Base-by-base conservation (phyloP, 2,113 vertebrate genomes). In the Xiphophorus couchianus region DNA sequence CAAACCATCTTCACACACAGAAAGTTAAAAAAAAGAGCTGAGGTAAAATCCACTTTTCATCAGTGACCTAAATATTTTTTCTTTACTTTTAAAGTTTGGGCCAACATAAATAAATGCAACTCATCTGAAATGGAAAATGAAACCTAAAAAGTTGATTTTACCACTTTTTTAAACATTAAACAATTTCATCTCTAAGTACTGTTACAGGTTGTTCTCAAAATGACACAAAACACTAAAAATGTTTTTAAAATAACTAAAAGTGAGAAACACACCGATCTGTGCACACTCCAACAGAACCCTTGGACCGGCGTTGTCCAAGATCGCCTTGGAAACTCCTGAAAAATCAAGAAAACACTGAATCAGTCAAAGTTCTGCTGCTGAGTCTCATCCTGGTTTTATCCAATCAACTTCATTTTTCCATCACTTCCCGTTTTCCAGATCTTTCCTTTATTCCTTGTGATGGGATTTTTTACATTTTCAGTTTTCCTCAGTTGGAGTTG, bases 251-350 rank as follows among this genome's bases (percentile, higher is more conserved):
- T 6, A 42, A 25, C 27, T 31, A 6, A 15, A 31, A 64, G 35
- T 31, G 13, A 48, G 51, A 3, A 0, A 80, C 93, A 31, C 93
- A 98, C 97, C 95, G 0, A 91, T 71, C 1, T 0, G 7, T 69
- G 71, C 25, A 84, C 96, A 96, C 76, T 97, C 94, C 0, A 0
- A 1, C 90, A 92, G 74, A 0, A 98, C 95, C 5, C 65, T 1
- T 22, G 4, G 0, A 64, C 97, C 97, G 65, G 96, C 97, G 66
- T 86, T 76, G 73, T 95, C 93, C 82, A 97, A 90, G 92, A 98
- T 95, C 35, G 96, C 96, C 86, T 89, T 96, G 66, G 95, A 98
- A 25, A 99, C 97, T 1, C 97, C 97, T 99, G 54, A 69, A 17
- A 74, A 10, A n/a, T 5, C 4, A 30, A 1, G 12, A 51, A n/a